A percentile compares a stretch with the other conserved stretches of the same genome.
Conservation (phyloP, 2,113 vertebrate genomes). For the Bambusicola thoracicus region DNA sequence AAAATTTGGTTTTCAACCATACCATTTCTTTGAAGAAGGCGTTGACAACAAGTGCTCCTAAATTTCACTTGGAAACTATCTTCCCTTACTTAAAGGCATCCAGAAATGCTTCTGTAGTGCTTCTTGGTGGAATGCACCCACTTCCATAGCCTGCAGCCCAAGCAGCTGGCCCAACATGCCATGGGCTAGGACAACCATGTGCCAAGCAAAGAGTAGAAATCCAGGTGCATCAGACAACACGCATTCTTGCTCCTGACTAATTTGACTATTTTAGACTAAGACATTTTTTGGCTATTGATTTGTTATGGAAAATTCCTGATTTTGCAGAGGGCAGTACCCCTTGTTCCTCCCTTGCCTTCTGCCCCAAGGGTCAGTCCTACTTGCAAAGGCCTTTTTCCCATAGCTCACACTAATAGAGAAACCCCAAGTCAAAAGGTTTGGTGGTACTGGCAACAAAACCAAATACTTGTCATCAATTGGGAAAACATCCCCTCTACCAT, state of each 20-base stretch:
- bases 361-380: background rate
- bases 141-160: background rate
- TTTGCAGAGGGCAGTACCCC: background rate
- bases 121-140: background rate
- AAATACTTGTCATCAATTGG: background rate
- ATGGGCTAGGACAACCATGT: background rate
- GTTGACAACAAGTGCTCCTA: background rate
- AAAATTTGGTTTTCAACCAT: background rate
- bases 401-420: background rate
- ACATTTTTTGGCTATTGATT: background rate
- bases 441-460: background rate
- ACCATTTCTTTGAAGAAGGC: background rate
- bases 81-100: background rate
- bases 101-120: background rate
- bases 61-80: background rate
- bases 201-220: background rate
- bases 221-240: background rate
- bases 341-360: background rate
- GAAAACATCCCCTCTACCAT: background rate
- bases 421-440: background rate
- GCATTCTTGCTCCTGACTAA: background rate
- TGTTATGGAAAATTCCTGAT: background rate
- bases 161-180: background rate
- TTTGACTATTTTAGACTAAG: background rate
- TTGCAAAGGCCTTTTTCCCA: background rate